A percentile compares a stretch with the other conserved stretches of the same genome.
These are phyloP conservation scores for Eupeodes luniger DNA, from an alignment of 2,888 invertebrate genomes.

Conservation along the genomic window DNA sequence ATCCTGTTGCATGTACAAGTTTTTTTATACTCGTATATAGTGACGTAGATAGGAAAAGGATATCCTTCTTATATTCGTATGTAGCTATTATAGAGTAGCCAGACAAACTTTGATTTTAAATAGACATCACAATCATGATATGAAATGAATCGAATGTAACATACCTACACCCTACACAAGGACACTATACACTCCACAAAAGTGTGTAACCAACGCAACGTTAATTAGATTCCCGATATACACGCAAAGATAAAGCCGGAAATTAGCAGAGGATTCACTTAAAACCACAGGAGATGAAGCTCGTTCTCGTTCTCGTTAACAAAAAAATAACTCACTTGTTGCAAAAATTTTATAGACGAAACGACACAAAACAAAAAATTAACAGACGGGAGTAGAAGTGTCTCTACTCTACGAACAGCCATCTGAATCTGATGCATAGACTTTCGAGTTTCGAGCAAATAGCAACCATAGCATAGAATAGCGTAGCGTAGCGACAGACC, in stretches of 20 bases:
- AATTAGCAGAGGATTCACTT: slow-evolving; percentile 20
- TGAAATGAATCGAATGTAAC: slow-evolving; percentile 1
- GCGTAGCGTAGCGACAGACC: too few relatives aligned
- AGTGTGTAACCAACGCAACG: slow-evolving; percentile 3
- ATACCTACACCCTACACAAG: not conserved
- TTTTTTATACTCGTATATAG: not conserved
- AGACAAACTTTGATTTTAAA: slow-evolving; percentile 6
- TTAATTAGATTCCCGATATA: slow-evolving; percentile 32
- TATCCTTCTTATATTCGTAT: not conserved
- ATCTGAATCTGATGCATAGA: not conserved
- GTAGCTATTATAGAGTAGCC: not conserved
- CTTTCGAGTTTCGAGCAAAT: not conserved
- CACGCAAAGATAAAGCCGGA: not conserved
- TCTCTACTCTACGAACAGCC: not conserved
- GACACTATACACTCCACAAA: not conserved
- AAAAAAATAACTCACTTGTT: slow-evolving; percentile 31
- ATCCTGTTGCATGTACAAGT: not conserved
- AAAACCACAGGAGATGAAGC: not conserved
- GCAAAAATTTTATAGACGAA: slow-evolving; percentile 3
- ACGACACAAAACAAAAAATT: not conserved
- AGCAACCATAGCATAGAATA: not conserved
- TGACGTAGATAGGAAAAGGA: not conserved
- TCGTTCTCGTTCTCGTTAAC: not conserved
- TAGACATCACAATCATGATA: not conserved
- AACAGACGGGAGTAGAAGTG: not conserved